Conservation (phyloP, 1,140 invertebrate genomes). For the Berghia stephanieae region DNA sequence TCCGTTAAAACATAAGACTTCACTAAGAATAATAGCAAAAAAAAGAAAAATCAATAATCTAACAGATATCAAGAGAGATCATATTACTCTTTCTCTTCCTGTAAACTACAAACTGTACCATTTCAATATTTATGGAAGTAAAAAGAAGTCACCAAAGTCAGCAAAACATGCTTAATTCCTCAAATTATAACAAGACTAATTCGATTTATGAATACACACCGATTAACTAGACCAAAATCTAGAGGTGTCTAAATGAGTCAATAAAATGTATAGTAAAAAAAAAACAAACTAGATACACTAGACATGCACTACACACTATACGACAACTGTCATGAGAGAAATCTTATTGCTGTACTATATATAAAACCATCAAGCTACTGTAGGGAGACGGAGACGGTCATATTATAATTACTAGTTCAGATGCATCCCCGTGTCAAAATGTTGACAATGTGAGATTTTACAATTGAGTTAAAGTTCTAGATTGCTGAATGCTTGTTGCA, state of each 20-base stretch:
- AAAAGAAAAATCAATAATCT: background rate
- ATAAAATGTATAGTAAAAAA: too few relatives aligned
- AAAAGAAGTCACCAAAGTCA: too few relatives aligned
- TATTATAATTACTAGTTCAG: background rate
- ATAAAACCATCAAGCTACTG: background rate
- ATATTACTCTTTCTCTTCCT: background rate
- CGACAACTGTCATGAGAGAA: background rate
- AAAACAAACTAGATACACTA: background rate
- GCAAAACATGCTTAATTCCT: too few relatives aligned
- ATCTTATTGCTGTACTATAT: background rate
- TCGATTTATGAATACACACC: too few relatives aligned
- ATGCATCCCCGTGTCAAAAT: background rate
- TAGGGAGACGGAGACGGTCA: too few relatives aligned
- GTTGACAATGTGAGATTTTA: too few relatives aligned
- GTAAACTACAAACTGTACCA: background rate
- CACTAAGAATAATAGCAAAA: background rate
- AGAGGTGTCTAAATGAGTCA: too few relatives aligned
- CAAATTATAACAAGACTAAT: too few relatives aligned
- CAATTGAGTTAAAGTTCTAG: slow-evolving; percentile 86
- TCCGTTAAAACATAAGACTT: background rate
- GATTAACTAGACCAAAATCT: too few relatives aligned
- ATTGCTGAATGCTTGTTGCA: slow-evolving; percentile 85
- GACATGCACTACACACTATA: background rate
- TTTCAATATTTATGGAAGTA: too few relatives aligned
- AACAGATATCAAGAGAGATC: background rate